These are phyloP conservation scores for Eutrigla gurnardus DNA, from an alignment of 2,797 vertebrate species.

Conservation along the genomic window DNA sequence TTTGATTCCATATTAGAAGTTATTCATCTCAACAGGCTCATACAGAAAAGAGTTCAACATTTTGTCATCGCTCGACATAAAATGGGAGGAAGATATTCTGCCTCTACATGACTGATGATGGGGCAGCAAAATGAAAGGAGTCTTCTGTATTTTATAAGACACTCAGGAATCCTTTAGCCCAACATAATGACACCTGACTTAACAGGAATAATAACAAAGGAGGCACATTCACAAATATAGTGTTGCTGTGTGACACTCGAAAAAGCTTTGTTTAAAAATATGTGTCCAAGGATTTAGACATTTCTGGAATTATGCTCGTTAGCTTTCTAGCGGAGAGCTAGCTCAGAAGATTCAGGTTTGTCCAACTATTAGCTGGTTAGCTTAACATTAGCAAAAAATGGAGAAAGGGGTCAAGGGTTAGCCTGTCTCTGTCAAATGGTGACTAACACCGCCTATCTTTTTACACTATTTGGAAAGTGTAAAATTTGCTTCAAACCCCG, in stretches of 20 bases:
- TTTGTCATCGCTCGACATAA: background rate
- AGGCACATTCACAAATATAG: constrained; percentile 12
- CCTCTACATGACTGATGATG: background rate
- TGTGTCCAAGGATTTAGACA: background rate
- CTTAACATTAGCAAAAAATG: background rate
- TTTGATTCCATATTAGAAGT: constrained; percentile 8
- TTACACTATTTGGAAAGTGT: no score
- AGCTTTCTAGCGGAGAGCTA: background rate
- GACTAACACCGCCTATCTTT: background rate
- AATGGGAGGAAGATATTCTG: background rate
- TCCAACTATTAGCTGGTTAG: background rate
- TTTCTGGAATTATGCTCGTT: background rate
- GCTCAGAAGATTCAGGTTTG: background rate
- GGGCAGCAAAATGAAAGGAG: background rate
- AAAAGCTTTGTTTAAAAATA: background rate
- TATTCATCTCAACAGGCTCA: background rate
- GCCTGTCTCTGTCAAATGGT: no score
- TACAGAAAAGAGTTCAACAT: constrained; percentile 5
- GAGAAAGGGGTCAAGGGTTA: no score
- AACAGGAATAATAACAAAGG: constrained; percentile 6
- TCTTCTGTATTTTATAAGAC: background rate
- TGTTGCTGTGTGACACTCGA: constrained; percentile 7
- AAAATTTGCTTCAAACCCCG: no score
- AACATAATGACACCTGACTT: background rate
- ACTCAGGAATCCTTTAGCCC: background rate